Conservation (phyloP, 2,797 vertebrate species). For the Pipistrellus nathusii region DNA sequence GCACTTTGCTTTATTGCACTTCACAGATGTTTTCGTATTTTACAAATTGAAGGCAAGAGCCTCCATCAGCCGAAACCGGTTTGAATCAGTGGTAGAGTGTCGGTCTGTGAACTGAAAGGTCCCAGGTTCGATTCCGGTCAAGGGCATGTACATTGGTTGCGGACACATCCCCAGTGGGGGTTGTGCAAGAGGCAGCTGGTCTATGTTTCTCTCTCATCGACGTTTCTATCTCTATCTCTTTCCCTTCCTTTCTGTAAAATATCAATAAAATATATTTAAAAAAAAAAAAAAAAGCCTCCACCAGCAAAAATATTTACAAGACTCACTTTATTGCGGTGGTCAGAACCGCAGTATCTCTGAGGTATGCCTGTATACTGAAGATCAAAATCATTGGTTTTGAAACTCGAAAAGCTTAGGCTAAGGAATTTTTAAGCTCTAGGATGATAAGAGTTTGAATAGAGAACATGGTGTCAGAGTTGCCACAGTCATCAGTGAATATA, state of each 20-base stretch:
- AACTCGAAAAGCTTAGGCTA: neutral
- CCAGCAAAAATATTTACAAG: neutral
- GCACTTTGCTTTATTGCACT: neutral
- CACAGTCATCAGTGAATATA: neutral
- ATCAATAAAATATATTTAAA: too few relatives aligned
- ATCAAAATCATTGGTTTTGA: slow-evolving; percentile 22
- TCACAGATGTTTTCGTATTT: neutral
- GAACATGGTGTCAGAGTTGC: neutral
- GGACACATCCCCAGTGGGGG: too few relatives aligned
- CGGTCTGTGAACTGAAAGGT: too few relatives aligned
- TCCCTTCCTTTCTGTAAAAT: too few relatives aligned
- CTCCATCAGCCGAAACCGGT: neutral
- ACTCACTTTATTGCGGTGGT: neutral
- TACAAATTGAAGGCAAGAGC: neutral
- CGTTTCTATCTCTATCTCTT: too few relatives aligned
- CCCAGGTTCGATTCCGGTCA: too few relatives aligned
- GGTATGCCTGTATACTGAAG: neutral
- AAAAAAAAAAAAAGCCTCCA: neutral
- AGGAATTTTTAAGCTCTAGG: neutral
- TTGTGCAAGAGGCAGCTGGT: too few relatives aligned
- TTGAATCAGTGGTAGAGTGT: too few relatives aligned
- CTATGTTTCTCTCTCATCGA: too few relatives aligned
- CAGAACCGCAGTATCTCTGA: neutral
- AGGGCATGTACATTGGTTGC: too few relatives aligned
- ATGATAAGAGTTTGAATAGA: neutral